Evolutionary conservation across 1,140 invertebrate species (phyloP).

Genomic region (Anoplolepis gracilipes): DNA sequence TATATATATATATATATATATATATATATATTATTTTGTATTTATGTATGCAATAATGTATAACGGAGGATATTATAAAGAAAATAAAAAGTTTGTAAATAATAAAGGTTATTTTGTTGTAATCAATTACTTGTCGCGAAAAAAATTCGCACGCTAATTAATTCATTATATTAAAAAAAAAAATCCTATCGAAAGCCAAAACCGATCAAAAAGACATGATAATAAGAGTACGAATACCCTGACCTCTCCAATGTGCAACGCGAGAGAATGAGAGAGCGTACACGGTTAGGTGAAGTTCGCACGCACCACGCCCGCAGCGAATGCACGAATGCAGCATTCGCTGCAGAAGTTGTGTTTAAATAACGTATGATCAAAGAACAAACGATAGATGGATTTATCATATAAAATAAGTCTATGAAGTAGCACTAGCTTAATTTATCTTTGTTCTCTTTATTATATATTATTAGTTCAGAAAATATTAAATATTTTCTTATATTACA

Average conservation of each 20-base stretch:
- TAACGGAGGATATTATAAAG: neutral
- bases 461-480: neutral
- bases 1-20: no score
- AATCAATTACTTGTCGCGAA: neutral
- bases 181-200: neutral
- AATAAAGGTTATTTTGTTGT: neutral
- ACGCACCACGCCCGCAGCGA: slow-evolving; percentile 56
- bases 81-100: neutral
- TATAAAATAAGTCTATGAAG: neutral
- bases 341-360: slow-evolving; percentile 10
- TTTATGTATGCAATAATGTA: neutral
- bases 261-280: slow-evolving; percentile 17
- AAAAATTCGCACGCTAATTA: neutral
- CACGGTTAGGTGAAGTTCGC: slow-evolving; percentile 62
- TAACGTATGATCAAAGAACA: neutral
- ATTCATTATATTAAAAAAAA: neutral
- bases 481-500: neutral
- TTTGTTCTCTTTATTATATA: neutral
- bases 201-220: neutral
- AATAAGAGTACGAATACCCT: slow-evolving; percentile 14
- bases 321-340: no score
- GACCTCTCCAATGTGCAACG: slow-evolving; percentile 38
- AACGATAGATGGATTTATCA: neutral
- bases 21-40: no score
- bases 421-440: neutral